Conservation (phyloP, 2,888 invertebrate genomes). For the Pseudolycoriella hygida region DNA sequence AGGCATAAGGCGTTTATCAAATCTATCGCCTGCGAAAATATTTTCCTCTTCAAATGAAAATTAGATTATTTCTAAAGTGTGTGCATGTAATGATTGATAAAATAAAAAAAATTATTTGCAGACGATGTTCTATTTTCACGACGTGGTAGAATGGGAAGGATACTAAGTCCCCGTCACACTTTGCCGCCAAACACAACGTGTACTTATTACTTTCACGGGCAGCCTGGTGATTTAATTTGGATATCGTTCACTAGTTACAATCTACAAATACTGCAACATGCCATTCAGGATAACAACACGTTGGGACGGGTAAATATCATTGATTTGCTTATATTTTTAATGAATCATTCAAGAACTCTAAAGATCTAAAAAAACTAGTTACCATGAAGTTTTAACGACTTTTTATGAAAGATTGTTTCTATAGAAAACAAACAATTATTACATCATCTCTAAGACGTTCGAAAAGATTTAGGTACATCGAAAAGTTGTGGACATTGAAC, state of each 20-base stretch:
- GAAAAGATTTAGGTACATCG: too few relatives aligned
- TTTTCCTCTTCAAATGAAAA: too few relatives aligned
- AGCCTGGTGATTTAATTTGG: constrained; percentile 67
- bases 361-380: neutral
- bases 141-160: constrained; percentile 48
- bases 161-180: constrained; percentile 67
- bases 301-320: constrained; percentile 22
- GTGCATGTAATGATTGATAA: neutral
- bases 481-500: too few relatives aligned
- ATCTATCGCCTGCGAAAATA: too few relatives aligned
- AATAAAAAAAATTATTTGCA: constrained; percentile 17
- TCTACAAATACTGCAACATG: constrained; percentile 51
- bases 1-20: too few relatives aligned
- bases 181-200: constrained; percentile 74
- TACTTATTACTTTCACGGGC: constrained; percentile 68
- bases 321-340: neutral
- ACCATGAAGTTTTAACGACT: too few relatives aligned
- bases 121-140: constrained; percentile 33
- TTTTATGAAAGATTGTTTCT: too few relatives aligned
- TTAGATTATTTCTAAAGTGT: too few relatives aligned
- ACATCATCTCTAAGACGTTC: too few relatives aligned
- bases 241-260: constrained; percentile 73
- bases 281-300: constrained; percentile 35
- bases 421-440: too few relatives aligned
- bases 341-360: constrained; percentile 3